Base-by-base conservation (phyloP, 1,140 invertebrate genomes). In the Trichonephila clavata region DNA sequence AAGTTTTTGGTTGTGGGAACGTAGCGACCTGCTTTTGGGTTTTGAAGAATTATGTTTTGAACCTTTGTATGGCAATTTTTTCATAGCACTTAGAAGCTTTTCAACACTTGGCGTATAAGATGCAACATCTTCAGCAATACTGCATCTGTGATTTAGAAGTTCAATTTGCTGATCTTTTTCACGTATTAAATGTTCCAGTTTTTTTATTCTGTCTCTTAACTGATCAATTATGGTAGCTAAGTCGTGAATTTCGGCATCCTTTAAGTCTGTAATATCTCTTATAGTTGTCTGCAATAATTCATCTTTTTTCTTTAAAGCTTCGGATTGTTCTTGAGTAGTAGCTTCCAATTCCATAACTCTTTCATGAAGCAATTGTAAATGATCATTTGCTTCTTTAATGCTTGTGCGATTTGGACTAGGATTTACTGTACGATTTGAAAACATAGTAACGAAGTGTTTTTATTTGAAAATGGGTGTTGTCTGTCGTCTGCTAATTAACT, bases 301-400 rank as follows among this genome's bases (percentile, higher is more conserved):
- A n/a, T 95, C 95, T 86, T 95, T 95, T 59, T 94, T 94, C 60
- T 94, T 94, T 18, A 94, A 81, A 4, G 94, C 89, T 63, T 94
- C 94, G 8, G 84, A 90, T 83, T 95, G 95, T 27, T 94, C 88
- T 50, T 94, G 65, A 3, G 95, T 94, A 6, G 92, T 95, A 24
- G 89, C 86, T 88, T 95, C 95, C 60, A 95, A 60, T 80, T 95
- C 95, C 60, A 86, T 92, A 61, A 95, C 95, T 86, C 90, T 90
- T 43, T 93, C 83, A 91, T 95, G 94, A 8, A 95, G 60, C 32
- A 95, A 68, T 39, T 95, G 95, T 50, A 95, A 93, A 90, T 95
- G 95, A 89, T 95, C 94, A 88, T 95, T 95, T 14, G 95, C 95
- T 92, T 95, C 95, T 86, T 95, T 95, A 63, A 95, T 95, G 87